Evolutionary conservation across 2,888 invertebrate species (phyloP).

Genomic region (Lasioglossum pauxillum): DNA sequence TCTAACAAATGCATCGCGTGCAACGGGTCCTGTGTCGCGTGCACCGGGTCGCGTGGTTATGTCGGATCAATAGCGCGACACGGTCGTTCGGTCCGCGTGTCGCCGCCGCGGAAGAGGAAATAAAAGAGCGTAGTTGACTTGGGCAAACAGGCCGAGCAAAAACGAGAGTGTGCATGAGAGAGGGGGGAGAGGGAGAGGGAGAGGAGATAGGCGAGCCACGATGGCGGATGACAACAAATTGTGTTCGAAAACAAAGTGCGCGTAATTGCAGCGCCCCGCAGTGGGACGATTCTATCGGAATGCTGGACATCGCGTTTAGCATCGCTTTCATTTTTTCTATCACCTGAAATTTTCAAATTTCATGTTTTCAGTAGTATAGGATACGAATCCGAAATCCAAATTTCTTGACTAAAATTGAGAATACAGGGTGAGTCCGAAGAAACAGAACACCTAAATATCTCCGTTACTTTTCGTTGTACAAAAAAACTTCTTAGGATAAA

Average conservation of each 20-base stretch:
- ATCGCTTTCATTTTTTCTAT: no score
- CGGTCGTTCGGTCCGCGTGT: conserved; percentile 19
- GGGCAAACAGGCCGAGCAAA: conserved; percentile 37
- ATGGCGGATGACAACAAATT: conserved; percentile 40
- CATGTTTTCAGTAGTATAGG: no score
- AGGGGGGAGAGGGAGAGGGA: background rate
- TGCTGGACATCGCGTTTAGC: no score
- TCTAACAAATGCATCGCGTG: conserved; percentile 43
- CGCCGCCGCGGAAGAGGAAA: conserved; percentile 39
- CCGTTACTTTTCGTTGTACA: no score
- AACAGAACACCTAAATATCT: no score
- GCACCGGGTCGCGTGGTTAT: conserved; percentile 10
- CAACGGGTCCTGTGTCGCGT: conserved; percentile 29
- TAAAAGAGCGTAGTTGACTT: conserved; percentile 16
- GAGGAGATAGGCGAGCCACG: background rate
- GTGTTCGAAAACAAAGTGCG: conserved; percentile 55
- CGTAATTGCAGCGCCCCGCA: conserved; percentile 41
- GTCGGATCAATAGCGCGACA: conserved; percentile 51
- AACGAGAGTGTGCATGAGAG: conserved; percentile 2
- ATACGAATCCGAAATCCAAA: no score
- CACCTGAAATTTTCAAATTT: no score
- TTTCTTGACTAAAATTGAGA: no score
- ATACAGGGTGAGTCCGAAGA: no score
- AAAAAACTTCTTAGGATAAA: no score
- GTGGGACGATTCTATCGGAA: no score